Evolutionary conservation across 2,888 invertebrate species (phyloP).

Genomic region (Limnephilus lunatus): DNA sequence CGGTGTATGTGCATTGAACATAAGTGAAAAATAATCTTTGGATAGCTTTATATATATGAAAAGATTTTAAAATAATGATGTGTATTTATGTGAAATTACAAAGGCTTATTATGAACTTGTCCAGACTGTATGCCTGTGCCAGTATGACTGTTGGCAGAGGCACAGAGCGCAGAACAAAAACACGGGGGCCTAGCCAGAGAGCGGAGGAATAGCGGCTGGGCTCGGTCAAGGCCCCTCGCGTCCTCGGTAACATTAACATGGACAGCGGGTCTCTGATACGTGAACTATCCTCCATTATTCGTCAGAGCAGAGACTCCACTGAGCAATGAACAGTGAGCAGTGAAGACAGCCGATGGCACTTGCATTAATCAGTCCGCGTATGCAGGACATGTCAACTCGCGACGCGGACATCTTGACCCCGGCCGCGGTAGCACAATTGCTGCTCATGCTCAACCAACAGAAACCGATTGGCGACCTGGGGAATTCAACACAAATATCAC

Average conservation of each 20-base stretch:
- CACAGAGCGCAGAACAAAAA: not conserved
- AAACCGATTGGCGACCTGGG: not conserved
- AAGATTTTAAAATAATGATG: not conserved
- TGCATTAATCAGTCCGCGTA: slow-evolving; percentile 48
- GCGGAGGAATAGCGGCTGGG: slow-evolving; percentile 2
- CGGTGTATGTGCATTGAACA: not conserved
- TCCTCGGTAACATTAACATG: slow-evolving; percentile 50
- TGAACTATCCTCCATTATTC: slow-evolving; percentile 53
- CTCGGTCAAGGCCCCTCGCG: slow-evolving; percentile 21
- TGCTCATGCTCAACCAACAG: not conserved
- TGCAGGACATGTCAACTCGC: slow-evolving; percentile 42
- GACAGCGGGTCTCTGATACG: slow-evolving; percentile 44
- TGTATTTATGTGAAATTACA: not conserved
- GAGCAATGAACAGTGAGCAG: not conserved
- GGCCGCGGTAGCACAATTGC: not conserved
- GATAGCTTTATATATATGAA: not conserved
- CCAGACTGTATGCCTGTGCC: not conserved
- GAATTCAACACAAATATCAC: not conserved
- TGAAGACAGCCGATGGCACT: slow-evolving; percentile 44
- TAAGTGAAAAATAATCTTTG: not conserved
- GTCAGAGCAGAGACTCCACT: slow-evolving; percentile 31
- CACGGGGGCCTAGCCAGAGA: not conserved
- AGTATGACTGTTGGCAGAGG: not conserved
- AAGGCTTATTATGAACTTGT: not conserved
- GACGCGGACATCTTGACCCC: not conserved